Base-by-base conservation (phyloP, 30 jellyfish, hydroid and myxozoan species). In the Aurelia aurita region DNA sequence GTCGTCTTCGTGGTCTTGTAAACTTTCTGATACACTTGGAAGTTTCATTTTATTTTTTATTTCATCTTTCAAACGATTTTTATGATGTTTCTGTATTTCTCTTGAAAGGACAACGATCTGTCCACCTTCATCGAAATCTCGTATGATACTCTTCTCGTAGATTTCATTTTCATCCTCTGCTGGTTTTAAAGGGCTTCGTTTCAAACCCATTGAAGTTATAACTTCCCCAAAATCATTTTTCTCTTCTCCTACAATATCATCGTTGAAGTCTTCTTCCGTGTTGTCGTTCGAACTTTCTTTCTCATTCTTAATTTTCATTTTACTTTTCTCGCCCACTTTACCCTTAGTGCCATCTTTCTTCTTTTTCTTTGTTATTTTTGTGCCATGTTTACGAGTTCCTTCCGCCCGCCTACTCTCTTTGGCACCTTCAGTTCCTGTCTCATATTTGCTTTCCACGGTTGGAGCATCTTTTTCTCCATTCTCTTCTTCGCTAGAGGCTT, bases 1-100 rank as follows among this genome's bases (percentile, higher is more conserved):
- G 12, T 57, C 29, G 25, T 23, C 69, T 57, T n/a, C 69, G 12
- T 57, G 14, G 25, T 23, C 69, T 5, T n/a, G 25, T 22, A n/a
- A 5, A 4, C 25, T 69, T 22, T 69, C 81, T 35, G 25, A 69
- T 43, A 69, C 64, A 69, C 81, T 35, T 43, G 81, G 81, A 9
- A 69, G 29, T 15, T 28, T 69, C 53, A 53, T 64, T 55, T 18
- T 44, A 54, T 39, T 16, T 5, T 9, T 74, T 26, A 53, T 45
- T 21, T 11, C 32, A 46, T 35, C 23, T 67, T 29, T 29, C 59
- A 35, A 11, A 16, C 49, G 57, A 7, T 19, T 11, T 35, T 29
- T 29, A n/a, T 16, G 59, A 25, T 67, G 59, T 16, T 67, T 67
- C 21, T 29, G 59, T 9, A 16, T 27, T 15, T 23, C 26, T 35